phyloP scores from a whole-genome alignment of 2,797 vertebrate species.

The Perodicticus potto region DNA sequence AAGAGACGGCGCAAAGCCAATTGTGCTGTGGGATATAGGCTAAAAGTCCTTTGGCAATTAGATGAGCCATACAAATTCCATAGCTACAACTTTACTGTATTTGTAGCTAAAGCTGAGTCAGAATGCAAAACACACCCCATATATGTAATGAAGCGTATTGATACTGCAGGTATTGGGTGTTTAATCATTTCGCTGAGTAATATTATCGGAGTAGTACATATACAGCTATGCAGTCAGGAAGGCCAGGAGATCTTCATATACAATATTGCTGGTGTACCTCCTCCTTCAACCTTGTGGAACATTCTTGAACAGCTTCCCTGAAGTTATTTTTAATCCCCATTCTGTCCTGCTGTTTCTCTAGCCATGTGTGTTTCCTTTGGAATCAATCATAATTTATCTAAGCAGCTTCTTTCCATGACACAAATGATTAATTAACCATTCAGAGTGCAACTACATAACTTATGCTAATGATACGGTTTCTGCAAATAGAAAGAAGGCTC shows the following conservation, averaged over 20 bases:
- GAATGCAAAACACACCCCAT: background rate
- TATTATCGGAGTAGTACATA: background rate
- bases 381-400: background rate
- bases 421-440: slow-evolving; percentile 31
- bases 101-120: background rate
- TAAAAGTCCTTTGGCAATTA: background rate
- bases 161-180: background rate
- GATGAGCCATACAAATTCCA: background rate
- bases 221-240: background rate
- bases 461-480: background rate
- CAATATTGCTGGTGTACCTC: background rate
- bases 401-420: background rate
- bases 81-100: background rate
- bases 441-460: background rate
- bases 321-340: background rate
- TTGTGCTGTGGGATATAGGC: background rate
- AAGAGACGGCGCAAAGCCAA: background rate
- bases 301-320: background rate
- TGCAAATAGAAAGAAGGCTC: background rate
- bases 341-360: background rate
- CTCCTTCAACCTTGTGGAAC: background rate
- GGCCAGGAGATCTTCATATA: background rate
- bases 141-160: background rate
- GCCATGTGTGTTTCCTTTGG: background rate
- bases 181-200: background rate